These are phyloP conservation scores for Caenorhabditis inopinata DNA, from an alignment of 1,140 invertebrate genomes.

Conservation along the genomic window DNA sequence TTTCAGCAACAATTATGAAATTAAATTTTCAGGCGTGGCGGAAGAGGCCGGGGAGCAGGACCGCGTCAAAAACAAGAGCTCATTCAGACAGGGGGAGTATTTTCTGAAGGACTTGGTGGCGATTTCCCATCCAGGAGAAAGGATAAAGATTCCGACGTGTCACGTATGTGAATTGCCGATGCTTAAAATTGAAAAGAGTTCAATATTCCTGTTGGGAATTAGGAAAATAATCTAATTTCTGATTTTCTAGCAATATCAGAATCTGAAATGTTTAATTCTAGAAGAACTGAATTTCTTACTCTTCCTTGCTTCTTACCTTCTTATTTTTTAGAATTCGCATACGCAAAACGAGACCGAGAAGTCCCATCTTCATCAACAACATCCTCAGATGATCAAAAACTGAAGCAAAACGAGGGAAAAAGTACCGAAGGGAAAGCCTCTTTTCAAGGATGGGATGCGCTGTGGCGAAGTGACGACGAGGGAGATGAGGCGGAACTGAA, in stretches of 20 bases:
- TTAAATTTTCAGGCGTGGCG: not conserved
- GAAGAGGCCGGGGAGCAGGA: not conserved
- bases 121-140: not conserved
- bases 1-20: too few relatives aligned
- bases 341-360: not conserved
- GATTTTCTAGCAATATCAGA: too few relatives aligned
- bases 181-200: not conserved
- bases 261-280: too few relatives aligned
- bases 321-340: not conserved
- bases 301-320: too few relatives aligned
- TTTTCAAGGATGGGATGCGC: not conserved
- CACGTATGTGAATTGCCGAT: not conserved
- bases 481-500: not conserved
- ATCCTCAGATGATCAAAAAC: too few relatives aligned
- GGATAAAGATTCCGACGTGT: not conserved
- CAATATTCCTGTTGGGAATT: too few relatives aligned
- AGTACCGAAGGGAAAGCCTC: not conserved
- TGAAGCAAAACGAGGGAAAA: not conserved
- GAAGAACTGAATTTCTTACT: too few relatives aligned
- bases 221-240: too few relatives aligned
- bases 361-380: not conserved
- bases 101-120: not conserved
- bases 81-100: conserved; percentile 10
- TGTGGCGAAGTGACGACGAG: not conserved
- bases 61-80: not conserved